A percentile compares a stretch with the other conserved stretches of the same genome.
These are phyloP conservation scores for Sarotherodon lohbergeri DNA, from an alignment of 2,113 vertebrate species.

Conservation along the genomic window DNA sequence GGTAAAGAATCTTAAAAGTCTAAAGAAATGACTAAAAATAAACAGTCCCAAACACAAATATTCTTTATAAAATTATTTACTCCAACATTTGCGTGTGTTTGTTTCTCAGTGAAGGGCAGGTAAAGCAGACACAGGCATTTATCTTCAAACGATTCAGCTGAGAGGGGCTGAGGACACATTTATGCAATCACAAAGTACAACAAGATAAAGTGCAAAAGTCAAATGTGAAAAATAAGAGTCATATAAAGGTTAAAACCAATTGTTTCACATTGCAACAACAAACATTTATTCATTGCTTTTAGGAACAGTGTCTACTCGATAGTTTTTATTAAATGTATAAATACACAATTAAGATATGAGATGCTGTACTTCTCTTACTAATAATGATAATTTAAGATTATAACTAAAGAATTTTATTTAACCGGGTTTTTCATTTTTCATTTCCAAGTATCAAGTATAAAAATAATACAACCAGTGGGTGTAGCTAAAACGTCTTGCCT, in stretches of 20 bases:
- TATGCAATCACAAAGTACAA: constrained; percentile 37
- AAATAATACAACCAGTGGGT: not conserved
- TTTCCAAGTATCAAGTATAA: not conserved
- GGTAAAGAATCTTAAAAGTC: not conserved
- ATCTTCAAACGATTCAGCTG: not conserved
- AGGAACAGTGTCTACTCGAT: constrained; percentile 45
- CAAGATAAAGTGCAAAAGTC: constrained; percentile 64
- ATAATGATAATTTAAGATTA: constrained; percentile 30
- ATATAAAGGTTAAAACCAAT: constrained; percentile 9
- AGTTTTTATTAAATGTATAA: constrained; percentile 20
- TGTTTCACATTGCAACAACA: constrained; percentile 53
- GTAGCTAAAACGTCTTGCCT: not conserved
- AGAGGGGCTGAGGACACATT: not conserved
- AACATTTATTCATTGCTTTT: constrained; percentile 26
- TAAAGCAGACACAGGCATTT: not conserved
- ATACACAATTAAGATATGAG: constrained; percentile 2
- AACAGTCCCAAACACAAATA: not conserved
- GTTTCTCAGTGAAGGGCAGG: not conserved
- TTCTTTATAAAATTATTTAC: constrained; percentile 19
- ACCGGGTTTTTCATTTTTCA: not conserved
- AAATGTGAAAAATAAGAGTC: constrained; percentile 25
- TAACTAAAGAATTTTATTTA: not conserved
- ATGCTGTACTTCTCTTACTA: not conserved
- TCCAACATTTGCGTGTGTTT: constrained; percentile 2
- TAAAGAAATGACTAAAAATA: not conserved